phyloP scores from a whole-genome alignment of 1,140 invertebrate species.

The Drosophila orosa region DNA sequence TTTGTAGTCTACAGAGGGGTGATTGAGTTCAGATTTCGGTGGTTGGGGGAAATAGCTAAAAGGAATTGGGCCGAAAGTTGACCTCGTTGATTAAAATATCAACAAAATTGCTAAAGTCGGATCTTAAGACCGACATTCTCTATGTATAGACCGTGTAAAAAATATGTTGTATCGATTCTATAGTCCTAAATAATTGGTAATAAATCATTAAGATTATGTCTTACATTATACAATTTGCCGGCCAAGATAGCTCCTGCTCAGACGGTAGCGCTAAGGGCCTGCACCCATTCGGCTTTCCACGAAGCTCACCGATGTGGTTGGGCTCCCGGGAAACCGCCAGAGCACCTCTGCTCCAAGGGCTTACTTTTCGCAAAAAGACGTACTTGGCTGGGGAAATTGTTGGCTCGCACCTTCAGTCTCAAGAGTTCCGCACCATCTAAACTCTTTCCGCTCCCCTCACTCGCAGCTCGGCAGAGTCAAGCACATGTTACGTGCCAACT shows the following conservation, averaged over 20 bases:
- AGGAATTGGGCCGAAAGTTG: conserved; percentile 6
- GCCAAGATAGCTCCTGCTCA: background rate
- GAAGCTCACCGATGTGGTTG: too few species aligned
- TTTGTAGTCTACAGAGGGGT: conserved; percentile 24
- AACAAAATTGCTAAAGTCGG: background rate
- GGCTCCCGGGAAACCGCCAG: background rate
- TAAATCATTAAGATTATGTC: background rate
- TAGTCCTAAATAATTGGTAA: background rate
- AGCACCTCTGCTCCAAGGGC: background rate
- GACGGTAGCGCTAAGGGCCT: background rate
- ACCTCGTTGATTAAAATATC: background rate
- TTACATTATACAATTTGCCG: background rate
- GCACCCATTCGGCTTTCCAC: background rate
- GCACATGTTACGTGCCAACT: conserved; percentile 68
- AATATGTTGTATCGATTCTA: background rate
- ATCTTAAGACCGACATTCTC: background rate
- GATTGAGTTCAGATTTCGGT: conserved; percentile 21
- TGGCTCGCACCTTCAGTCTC: conserved; percentile 3
- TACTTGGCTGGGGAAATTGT: conserved; percentile 1
- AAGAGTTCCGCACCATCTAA: conserved; percentile 3
- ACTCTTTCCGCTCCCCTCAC: background rate
- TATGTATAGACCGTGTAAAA: background rate
- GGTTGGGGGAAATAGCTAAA: conserved; percentile 10
- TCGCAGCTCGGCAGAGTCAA: conserved; percentile 17
- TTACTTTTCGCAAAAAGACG: conserved; percentile 4